Evolutionary conservation across 2,888 invertebrate genomes (phyloP), one percentile per base, ranked within the genome.

Genomic region (Cheilosia vulpina): DNA sequence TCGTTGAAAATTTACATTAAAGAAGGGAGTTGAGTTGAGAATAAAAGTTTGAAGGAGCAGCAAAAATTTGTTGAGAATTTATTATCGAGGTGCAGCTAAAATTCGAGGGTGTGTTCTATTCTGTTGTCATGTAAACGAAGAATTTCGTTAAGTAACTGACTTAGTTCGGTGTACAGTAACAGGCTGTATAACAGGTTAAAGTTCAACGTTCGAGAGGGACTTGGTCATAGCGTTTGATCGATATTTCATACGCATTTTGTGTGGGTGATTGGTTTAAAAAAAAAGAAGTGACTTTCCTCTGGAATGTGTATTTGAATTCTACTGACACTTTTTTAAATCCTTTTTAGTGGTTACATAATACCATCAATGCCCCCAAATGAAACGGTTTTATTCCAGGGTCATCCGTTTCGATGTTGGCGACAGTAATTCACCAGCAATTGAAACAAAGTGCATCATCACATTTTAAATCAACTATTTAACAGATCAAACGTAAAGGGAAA

Each of bases 101-200:
- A 43, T 34, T 77, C 45, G 58, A 71, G 60, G 80, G 80, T 66
- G 75, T 80, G 83, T 13, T 38, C 13, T 4, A 4, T 50, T 66
- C 11, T 34, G 84, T 76, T 71, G 84, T 80, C 80, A 80, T 75
- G 84, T 31, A 38, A 79, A 83, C 73, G 47, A 43, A 27, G 13
- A 55, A 13, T 43, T 72, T 72, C 19, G 43, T 63, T 52, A 57
- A 57, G 55, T 21, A 43, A 62, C 38, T 55, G 24, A 9, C n/a
- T 34, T 17, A 4, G 27, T 31, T 41, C 19, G 45, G 45, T 43
- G 17, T 27, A 31, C 1, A n/a, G 21, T n/a, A 21, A 21, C 13
- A 50, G 21, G 53, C 41, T 53, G 27, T 38, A 15, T 52, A 24
- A 34, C 52, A 55, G 71, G 71, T 57, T 58, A 71, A 47, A 68